Evolutionary conservation across 2,797 vertebrate genomes (phyloP).

Genomic region (Coluber constrictor): DNA sequence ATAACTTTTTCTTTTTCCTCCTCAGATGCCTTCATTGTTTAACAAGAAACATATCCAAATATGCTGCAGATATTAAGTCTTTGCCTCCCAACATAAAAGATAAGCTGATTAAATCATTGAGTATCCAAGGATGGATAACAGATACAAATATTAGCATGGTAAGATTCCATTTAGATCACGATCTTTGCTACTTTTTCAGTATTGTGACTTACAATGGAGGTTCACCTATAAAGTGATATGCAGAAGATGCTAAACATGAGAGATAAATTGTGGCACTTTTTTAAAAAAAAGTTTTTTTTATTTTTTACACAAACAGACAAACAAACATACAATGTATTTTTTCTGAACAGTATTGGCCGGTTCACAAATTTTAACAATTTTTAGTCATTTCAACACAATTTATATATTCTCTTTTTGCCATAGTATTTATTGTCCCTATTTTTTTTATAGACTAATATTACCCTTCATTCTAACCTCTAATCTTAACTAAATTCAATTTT

Average conservation of each 20-base stretch:
- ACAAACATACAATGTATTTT: too few relatives aligned
- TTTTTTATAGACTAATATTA: too few relatives aligned
- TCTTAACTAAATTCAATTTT: too few relatives aligned
- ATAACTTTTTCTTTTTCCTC: conserved; percentile 50
- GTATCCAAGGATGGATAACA: conserved; percentile 74
- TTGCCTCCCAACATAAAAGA: conserved; percentile 81
- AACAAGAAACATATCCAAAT: conserved; percentile 73
- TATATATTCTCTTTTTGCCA: too few relatives aligned
- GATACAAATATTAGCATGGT: conserved; percentile 84
- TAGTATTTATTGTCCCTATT: too few relatives aligned
- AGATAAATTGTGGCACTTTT: neutral
- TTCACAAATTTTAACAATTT: too few relatives aligned
- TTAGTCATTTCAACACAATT: too few relatives aligned
- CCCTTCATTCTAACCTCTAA: too few relatives aligned
- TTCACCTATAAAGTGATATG: neutral
- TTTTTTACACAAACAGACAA: too few relatives aligned
- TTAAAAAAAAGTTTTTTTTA: too few relatives aligned
- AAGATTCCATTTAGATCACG: conserved; percentile 52
- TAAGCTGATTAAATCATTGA: conserved; percentile 79
- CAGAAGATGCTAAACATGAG: neutral
- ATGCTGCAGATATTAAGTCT: conserved; percentile 73
- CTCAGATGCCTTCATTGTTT: conserved; percentile 76
- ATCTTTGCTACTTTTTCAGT: neutral
- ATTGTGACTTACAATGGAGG: neutral
- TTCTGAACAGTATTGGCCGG: too few relatives aligned